phyloP scores from a whole-genome alignment of 2,113 vertebrate species.

The Uria lomvia region DNA sequence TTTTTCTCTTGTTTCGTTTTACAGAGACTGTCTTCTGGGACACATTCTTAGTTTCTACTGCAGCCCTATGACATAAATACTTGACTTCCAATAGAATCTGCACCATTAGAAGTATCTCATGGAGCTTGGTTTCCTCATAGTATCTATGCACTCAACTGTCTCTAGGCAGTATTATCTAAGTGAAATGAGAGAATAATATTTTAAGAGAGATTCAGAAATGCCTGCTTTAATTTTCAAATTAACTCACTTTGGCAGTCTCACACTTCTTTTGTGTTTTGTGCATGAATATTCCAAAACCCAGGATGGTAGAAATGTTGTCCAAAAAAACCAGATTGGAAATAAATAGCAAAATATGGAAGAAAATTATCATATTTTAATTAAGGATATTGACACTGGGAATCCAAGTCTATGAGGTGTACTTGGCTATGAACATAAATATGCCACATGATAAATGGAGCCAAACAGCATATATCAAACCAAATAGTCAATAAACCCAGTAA shows the following conservation, averaged over 20 bases:
- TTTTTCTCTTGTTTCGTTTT: background rate
- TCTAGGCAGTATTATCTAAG: background rate
- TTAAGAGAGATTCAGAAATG: background rate
- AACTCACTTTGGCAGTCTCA: background rate
- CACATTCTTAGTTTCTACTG: background rate
- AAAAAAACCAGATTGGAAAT: background rate
- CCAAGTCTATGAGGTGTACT: background rate
- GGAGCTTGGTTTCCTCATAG: background rate
- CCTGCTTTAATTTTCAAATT: background rate
- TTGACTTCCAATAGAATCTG: background rate
- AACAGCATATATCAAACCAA: background rate
- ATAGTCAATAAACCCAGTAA: background rate
- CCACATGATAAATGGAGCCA: background rate
- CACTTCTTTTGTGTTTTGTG: background rate
- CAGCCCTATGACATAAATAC: background rate
- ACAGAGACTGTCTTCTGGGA: background rate
- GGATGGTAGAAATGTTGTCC: background rate
- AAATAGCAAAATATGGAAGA: background rate
- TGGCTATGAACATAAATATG: background rate
- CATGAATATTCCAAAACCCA: background rate
- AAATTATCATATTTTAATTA: background rate
- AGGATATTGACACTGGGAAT: background rate
- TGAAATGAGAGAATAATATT: background rate
- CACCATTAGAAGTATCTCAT: background rate
- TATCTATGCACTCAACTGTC: background rate